These are phyloP conservation scores for Nephotettix cincticeps DNA, from an alignment of 1,140 invertebrate genomes.

Conservation along the genomic window DNA sequence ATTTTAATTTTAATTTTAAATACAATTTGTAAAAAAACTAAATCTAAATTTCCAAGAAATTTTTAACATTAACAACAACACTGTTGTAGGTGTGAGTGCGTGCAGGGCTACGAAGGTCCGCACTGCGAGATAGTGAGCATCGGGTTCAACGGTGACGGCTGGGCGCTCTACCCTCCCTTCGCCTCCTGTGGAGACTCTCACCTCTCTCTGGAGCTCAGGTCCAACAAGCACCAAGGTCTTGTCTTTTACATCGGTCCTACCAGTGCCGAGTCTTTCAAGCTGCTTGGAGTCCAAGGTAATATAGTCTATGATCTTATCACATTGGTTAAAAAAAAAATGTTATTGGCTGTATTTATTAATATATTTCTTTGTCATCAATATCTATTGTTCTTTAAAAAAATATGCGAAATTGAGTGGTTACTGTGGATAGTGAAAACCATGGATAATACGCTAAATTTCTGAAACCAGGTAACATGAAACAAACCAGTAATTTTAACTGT, in stretches of 20 bases:
- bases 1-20: neutral
- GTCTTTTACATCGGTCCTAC: constrained; percentile 92
- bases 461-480: too few relatives aligned
- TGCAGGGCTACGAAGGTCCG: constrained; percentile 74
- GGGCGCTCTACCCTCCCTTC: constrained; percentile 84
- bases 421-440: too few relatives aligned
- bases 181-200: constrained; percentile 72
- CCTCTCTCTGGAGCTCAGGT: constrained; percentile 76
- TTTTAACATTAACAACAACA: too few relatives aligned
- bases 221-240: constrained; percentile 71
- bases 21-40: neutral
- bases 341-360: too few relatives aligned
- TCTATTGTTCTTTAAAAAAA: too few relatives aligned
- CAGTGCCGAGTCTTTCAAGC: constrained; percentile 50
- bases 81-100: constrained; percentile 61
- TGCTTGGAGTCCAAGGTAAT: constrained; percentile 60
- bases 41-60: constrained; percentile 14
- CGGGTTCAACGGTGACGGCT: constrained; percentile 83
- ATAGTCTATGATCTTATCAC: constrained; percentile 19
- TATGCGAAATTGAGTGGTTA: too few relatives aligned
- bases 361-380: too few relatives aligned
- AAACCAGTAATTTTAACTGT: too few relatives aligned
- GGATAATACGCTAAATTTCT: too few relatives aligned
- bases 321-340: too few relatives aligned
- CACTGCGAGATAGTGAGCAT: constrained; percentile 86